Conservation (phyloP, 2,113 vertebrate species). For the Barbus barbus region DNA sequence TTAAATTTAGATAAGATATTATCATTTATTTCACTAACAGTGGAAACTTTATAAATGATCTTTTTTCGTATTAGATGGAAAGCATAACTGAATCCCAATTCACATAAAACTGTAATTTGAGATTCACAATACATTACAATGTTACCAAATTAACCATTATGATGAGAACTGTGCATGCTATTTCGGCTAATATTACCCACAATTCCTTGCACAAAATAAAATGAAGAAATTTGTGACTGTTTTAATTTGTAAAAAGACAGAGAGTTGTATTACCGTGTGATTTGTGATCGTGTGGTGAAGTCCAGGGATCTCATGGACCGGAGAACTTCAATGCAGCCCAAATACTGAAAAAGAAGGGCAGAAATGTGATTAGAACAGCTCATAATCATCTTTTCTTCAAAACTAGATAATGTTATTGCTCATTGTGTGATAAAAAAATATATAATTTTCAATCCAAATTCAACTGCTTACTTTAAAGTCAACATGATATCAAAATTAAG, state of each 20-base stretch:
- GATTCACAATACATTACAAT: background rate
- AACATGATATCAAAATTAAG: background rate
- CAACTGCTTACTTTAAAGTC: background rate
- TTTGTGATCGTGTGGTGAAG: constrained; percentile 81
- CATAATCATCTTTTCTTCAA: background rate
- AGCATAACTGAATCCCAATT: too few relatives aligned
- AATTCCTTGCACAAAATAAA: background rate
- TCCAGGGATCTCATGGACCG: constrained; percentile 82
- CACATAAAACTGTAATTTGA: too few relatives aligned
- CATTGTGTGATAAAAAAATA: background rate
- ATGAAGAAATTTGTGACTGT: background rate
- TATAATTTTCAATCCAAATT: background rate
- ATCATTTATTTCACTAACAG: too few relatives aligned
- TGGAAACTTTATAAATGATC: too few relatives aligned
- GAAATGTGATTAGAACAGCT: background rate
- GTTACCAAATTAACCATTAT: background rate
- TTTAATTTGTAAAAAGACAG: background rate
- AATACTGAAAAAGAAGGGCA: constrained; percentile 71
- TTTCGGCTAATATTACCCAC: background rate
- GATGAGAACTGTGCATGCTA: background rate
- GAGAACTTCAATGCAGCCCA: constrained; percentile 81
- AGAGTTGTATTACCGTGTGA: constrained; percentile 72
- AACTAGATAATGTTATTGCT: background rate
- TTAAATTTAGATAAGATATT: too few relatives aligned
- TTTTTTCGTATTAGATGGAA: too few relatives aligned